Evolutionary conservation across 1,140 invertebrate genomes (phyloP).

Genomic region (Plectrocnemia conspersa): DNA sequence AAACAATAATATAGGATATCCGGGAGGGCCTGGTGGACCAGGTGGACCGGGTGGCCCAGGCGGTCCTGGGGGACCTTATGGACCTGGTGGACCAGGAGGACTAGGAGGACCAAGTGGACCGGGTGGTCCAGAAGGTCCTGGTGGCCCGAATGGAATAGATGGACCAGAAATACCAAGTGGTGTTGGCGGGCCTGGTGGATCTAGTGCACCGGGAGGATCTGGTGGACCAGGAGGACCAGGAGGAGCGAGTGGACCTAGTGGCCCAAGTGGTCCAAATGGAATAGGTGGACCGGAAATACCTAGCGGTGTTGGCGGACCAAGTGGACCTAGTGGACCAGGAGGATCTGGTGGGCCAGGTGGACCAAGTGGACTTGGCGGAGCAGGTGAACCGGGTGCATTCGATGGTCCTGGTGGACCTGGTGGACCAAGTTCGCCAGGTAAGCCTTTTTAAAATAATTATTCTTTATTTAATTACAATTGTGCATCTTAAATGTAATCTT

Average conservation of each 20-base stretch:
- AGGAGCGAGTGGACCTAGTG: conserved; percentile 13
- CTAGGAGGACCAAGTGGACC: conserved; percentile 16
- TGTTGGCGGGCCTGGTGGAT: too few species aligned
- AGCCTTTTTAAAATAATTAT: too few species aligned
- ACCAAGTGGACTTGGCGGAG: conserved; percentile 8
- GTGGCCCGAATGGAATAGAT: conserved; percentile 17
- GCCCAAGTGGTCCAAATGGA: conserved; percentile 17
- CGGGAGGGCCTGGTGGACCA: conserved; percentile 16
- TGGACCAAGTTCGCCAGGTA: too few species aligned
- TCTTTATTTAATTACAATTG: too few species aligned
- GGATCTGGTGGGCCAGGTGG: conserved; percentile 17
- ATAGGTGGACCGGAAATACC: conserved; percentile 15
- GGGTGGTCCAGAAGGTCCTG: conserved; percentile 12
- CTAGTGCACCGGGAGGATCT: conserved; percentile 1
- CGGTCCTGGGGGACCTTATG: too few species aligned
- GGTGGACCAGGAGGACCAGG: conserved; percentile 10
- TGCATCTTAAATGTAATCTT: neutral
- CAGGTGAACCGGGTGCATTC: conserved; percentile 3
- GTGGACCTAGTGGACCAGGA: conserved; percentile 21
- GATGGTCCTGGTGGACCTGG: conserved; percentile 21
- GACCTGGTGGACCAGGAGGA: conserved; percentile 1
- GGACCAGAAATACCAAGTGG: conserved; percentile 3
- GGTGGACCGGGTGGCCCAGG: conserved; percentile 1
- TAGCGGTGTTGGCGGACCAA: conserved; percentile 14
- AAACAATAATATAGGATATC: too few species aligned